Conservation (phyloP, 2,113 vertebrate species). For the Sturnira hondurensis region DNA sequence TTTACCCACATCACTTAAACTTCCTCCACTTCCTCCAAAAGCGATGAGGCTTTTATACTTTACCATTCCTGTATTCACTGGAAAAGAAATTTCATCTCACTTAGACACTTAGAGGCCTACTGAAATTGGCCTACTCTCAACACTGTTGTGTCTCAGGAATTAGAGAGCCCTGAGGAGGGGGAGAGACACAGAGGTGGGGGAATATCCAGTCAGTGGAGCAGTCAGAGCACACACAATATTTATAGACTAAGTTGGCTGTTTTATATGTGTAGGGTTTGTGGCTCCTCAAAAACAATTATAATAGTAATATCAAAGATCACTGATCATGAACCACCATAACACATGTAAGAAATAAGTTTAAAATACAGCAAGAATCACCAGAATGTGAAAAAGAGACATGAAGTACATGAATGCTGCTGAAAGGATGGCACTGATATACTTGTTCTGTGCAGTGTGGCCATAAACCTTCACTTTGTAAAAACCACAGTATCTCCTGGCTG, state of each 20-base stretch:
- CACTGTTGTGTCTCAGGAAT: not conserved
- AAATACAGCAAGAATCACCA: not conserved
- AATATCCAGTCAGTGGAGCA: not conserved
- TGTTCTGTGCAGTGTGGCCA: not conserved
- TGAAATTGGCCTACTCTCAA: not conserved
- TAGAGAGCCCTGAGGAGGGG: not conserved
- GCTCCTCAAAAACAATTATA: not conserved
- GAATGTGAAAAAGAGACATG: not conserved
- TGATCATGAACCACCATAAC: not conserved
- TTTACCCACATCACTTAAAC: not conserved
- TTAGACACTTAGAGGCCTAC: not conserved
- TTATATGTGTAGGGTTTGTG: not conserved
- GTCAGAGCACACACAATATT: not conserved
- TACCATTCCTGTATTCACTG: not conserved
- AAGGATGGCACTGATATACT: not conserved
- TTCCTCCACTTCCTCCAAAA: not conserved
- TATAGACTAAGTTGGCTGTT: not conserved
- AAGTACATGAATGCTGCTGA: not conserved
- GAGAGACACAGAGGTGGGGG: not conserved
- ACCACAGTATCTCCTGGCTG: not conserved
- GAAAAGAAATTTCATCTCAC: not conserved
- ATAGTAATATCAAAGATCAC: not conserved
- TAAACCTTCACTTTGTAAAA: not conserved
- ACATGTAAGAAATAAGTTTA: not conserved
- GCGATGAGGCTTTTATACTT: not conserved